Base-by-base conservation (phyloP, 2,797 vertebrate genomes). In the Chelonia mydas region DNA sequence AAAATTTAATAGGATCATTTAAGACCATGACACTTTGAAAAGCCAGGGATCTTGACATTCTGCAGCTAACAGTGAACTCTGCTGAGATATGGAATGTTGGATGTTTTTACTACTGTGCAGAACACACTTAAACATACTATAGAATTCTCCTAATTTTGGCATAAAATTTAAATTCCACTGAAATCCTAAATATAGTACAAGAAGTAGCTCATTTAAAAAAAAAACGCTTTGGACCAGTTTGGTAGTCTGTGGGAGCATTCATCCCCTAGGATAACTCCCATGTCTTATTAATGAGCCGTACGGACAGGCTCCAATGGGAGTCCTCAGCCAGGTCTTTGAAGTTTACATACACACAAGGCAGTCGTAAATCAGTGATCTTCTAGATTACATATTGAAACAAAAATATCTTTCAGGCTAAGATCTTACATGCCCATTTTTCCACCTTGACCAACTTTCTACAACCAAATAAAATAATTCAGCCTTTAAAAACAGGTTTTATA, bases 21-120 rank as follows among this genome's bases (percentile, higher is more conserved):
- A 96, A 86, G 76, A 50, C 41, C 55, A 54, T 53, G 77, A 90
- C 92, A 94, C 92, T 97, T 95, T 92, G 85, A 95, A 97, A 95
- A 96, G 41, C 61, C 81, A 88, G 91, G 86, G 49, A 65, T 96
- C 80, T 93, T 90, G 84, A 90, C 91, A 84, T 76, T 50, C 19
- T 68, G 25, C 19, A 72, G 50, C 84, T 81, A 86, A 53, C 23
- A 92, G 82, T 28, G 21, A 47, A 17, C 81, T 77, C 61, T n/a
- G 37, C 68, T 59, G 55, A 83, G 45, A 82, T 10, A 49, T 33
- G 5, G 84, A 41, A 33, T 12, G 59, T 41, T 1, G 7, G 55
- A 23, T 1, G 0, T 54, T 57, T 94, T 80, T 77, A 50, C 0
- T 19, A 7, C 0, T 91, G 41, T n/a, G 53, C 54, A 84, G 76